These are phyloP conservation scores for Caprella mutica DNA, from an alignment of 2,888 invertebrate genomes.

Conservation along the genomic window DNA sequence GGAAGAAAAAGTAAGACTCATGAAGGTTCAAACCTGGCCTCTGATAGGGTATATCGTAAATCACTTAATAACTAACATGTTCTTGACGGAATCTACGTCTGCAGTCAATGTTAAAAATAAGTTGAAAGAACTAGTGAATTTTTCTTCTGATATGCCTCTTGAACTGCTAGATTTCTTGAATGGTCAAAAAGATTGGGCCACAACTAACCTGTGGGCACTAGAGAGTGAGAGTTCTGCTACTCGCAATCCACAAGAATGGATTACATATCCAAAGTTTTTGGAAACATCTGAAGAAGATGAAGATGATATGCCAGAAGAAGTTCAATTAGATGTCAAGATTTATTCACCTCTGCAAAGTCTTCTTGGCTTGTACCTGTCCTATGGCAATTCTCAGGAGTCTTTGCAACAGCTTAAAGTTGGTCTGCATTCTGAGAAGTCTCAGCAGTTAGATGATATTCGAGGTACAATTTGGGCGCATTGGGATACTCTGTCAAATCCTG, in stretches of 20 bases:
- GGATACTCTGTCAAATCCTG: slow-evolving; percentile 13
- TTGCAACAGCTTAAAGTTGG: slow-evolving; percentile 12
- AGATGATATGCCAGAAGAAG: slow-evolving; percentile 19
- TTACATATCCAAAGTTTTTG: not conserved
- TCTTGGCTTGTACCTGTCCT: not conserved
- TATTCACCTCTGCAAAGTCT: slow-evolving; percentile 1
- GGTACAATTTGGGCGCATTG: slow-evolving; percentile 22
- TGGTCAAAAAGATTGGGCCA: not conserved
- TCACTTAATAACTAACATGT: too few relatives aligned
- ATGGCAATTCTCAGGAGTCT: not conserved
- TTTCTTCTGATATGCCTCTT: not conserved
- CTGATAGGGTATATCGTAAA: too few relatives aligned
- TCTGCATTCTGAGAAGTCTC: slow-evolving; percentile 23
- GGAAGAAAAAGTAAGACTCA: too few relatives aligned
- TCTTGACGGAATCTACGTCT: not conserved
- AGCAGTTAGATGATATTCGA: slow-evolving; percentile 12
- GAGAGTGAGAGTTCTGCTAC: not conserved
- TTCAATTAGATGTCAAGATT: slow-evolving; percentile 22
- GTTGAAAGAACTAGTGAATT: not conserved
- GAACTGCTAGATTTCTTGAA: not conserved
- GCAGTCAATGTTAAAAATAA: not conserved
- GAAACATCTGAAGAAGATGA: not conserved
- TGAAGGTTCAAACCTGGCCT: too few relatives aligned
- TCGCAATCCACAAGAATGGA: too few relatives aligned
- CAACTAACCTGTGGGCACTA: not conserved